Percentiles rank a stretch among this genome's conserved stretches.
Evolutionary conservation across 2,888 invertebrate species (phyloP).

Genomic region (Himalopsyche kuldschensis): DNA sequence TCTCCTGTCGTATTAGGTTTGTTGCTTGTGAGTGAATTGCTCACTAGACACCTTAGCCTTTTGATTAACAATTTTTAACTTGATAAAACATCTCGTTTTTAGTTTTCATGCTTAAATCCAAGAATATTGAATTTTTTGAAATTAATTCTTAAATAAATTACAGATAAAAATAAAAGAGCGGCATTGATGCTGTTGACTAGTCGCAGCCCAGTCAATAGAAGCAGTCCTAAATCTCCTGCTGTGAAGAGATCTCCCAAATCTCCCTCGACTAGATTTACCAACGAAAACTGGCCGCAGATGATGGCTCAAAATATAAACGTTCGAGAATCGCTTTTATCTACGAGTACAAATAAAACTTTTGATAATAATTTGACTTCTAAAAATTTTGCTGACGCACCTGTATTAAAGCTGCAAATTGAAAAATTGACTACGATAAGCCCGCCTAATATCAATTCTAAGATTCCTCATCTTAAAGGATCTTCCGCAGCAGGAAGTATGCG

Average conservation of each 20-base stretch:
- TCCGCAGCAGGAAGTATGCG: background rate
- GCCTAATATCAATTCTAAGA: background rate
- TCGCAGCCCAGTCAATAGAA: slow-evolving; percentile 45
- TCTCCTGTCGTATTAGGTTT: slow-evolving; percentile 29
- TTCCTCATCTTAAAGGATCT: background rate
- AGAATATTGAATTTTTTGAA: background rate
- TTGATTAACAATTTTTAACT: too few relatives aligned
- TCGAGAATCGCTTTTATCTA: background rate
- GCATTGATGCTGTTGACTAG: slow-evolving; percentile 55
- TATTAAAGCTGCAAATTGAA: background rate
- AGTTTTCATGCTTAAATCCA: too few relatives aligned
- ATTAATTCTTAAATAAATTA: slow-evolving; percentile 5
- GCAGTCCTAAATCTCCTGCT: background rate
- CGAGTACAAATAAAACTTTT: background rate
- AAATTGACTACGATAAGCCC: background rate
- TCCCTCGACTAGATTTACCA: background rate
- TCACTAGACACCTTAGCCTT: too few relatives aligned
- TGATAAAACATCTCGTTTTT: too few relatives aligned
- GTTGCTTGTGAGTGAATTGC: background rate
- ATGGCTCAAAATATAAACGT: background rate
- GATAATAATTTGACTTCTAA: background rate
- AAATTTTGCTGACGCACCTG: background rate
- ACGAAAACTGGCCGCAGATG: background rate
- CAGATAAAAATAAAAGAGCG: slow-evolving; percentile 56
- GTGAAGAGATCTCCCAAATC: background rate